Evolutionary conservation across 2,888 invertebrate genomes (phyloP), one percentile per base, ranked within the genome.

Genomic region (Pheosia gnoma): DNA sequence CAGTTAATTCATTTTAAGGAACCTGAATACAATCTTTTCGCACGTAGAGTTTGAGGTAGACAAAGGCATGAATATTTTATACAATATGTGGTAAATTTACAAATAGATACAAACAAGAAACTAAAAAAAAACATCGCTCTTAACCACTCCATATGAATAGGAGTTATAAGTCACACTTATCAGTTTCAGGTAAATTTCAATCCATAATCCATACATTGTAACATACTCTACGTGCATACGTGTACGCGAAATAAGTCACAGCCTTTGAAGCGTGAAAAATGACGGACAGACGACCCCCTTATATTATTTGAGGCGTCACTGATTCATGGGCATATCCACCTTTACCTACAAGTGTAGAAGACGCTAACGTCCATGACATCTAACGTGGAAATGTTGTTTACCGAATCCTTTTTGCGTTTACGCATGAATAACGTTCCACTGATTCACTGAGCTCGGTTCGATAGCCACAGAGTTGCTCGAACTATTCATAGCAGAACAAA

Each of bases 361-460:
- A 71, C 62, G 65, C 67, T 69, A 72, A 66, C 65, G 65, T 66
- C 60, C 57, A 66, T 74, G 74, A 74, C 67, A 65, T 78, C 78
- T 75, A 76, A 74, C 75, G 72, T 63, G 63, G 70, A 73, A 79
- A 82, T 75, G 76, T 80, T 83, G 78, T 82, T 83, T 80, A 78
- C 79, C 64, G 73, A 83, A 80, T 81, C 77, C 80, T 82, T 84
- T 82, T 80, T 83, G 73, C 77, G 67, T 83, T 81, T 68, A 75
- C 81, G 78, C 79, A 71, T 80, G 83, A 83, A 77, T 81, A 68
- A 78, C 76, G 79, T 77, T 82, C 81, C 75, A 68, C 76, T 81
- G 84, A 78, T 77, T 84, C 82, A 79, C 69, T 75, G 77, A 76
- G 72, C 78, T 75, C 78, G 62, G 62, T 67, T 67, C 75, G 83